A percentile compares a stretch with the other conserved stretches of the same genome.
phyloP scores from a whole-genome alignment of 2,113 vertebrate genomes.

The Speoplatyrhinus poulsoni region DNA sequence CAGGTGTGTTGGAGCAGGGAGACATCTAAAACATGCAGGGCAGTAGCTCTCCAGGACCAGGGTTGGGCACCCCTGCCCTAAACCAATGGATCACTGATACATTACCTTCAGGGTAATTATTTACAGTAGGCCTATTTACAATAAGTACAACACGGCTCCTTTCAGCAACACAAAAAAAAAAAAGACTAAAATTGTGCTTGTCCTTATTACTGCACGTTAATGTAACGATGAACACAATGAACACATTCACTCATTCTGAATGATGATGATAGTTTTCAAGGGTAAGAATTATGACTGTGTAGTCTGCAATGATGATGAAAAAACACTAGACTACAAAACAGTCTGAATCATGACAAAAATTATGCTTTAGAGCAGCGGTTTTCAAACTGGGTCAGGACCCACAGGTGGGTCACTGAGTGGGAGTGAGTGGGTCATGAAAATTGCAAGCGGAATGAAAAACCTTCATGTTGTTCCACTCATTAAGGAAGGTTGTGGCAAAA shows the following conservation, averaged over 20 bases:
- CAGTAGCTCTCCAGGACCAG: no score
- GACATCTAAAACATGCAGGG: no score
- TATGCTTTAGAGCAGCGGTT: constrained; percentile 14
- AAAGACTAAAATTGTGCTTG: constrained; percentile 58
- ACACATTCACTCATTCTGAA: constrained; percentile 52
- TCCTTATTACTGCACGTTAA: constrained; percentile 62
- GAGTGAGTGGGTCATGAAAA: no score
- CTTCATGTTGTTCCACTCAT: no score
- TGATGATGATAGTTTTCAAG: constrained; percentile 51
- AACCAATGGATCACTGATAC: constrained; percentile 34
- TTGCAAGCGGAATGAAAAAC: no score
- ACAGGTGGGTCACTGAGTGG: no score
- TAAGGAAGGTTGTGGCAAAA: no score
- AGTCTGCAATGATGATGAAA: constrained; percentile 40
- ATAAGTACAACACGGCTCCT: constrained; percentile 59
- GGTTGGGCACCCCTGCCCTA: no score
- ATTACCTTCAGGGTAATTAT: constrained; percentile 64
- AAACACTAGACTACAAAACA: constrained; percentile 39
- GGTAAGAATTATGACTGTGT: constrained; percentile 59
- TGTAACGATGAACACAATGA: constrained; percentile 42
- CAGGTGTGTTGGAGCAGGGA: no score
- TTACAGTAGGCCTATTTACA: constrained; percentile 68
- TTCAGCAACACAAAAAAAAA: constrained; percentile 42
- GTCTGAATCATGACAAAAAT: constrained; percentile 15
- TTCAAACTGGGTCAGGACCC: no score